Evolutionary conservation across 1,140 invertebrate species (phyloP), one percentile per base, ranked within the genome.

Genomic region (Drosophila santomea): DNA sequence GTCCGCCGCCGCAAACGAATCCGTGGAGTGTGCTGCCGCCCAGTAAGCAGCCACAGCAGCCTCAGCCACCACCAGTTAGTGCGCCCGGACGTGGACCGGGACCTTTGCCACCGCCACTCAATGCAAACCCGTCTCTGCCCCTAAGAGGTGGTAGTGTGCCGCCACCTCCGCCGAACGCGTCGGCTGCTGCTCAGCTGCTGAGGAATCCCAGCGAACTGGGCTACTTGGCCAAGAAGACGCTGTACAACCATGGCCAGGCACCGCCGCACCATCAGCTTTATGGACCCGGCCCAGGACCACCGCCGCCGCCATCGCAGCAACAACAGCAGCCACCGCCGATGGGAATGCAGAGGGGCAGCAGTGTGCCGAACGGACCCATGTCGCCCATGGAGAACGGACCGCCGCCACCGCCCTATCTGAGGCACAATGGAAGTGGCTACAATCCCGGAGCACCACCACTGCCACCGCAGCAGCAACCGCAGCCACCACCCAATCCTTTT

Each of bases 21-120:
- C 91, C 91, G 0, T 92, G 91, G 91, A 91, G 86, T 44, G 91
- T 78, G n/a, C 36, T 92, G 44, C 86, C 88, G 4, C 89, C 88
- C 3, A 92, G 79, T 41, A 83, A 89, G 54, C 77, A 90, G 41
- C 69, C 68, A 8, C 69, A 69, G 36, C 88, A 62, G 6, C 80
- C 73, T 25, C 74, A 71, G 54, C 73, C 74, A n/a, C 64, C 78
- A n/a, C 62, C 57, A 63, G 63, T 62, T 15, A 86, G 55, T 45
- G 76, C 76, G 4, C 60, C 81, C 2, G 77, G 75, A 4, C 60
- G 85, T n/a, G 84, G 75, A 12, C 78, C 82, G n/a, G 80, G 75
- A 35, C 62, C 80, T 15, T 35, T 81, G 39, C 76, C 72, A 23
- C 76, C 76, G 35, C 74, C 80, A 32, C 80, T 69, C 20, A 59